Evolutionary conservation across 2,888 invertebrate genomes (phyloP), one percentile per base, ranked within the genome.

Genomic region (Doris montereyensis): DNA sequence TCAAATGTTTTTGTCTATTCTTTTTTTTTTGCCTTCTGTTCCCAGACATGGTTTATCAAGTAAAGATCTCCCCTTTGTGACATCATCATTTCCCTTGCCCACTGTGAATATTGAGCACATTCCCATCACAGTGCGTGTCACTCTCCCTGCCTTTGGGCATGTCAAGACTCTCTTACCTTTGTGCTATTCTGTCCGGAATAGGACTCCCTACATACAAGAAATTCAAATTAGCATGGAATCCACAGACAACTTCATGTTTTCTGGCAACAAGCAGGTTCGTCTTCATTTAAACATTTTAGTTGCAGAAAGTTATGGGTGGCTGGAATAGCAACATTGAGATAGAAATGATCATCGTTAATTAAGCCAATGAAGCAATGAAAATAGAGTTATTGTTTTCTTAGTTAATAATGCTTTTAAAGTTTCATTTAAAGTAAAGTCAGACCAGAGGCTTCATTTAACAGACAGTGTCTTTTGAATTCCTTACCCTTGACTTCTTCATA

Each of bases 191-290:
- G 92, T 97, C 77, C 93, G 93, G 88, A 97, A 97, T 88, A 94
- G 94, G 85, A 95, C 95, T 0, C 93, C 93, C 70, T 94, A 93
- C 80, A 94, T 96, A 58, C 93, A 96, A 79, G 94, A 95, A 81
- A 92, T 97, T 52, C 94, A 94, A 85, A 92, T 96, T 58, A 94
- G 93, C 76, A 95, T 97, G 92, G 96, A 96, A 86, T 94, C 95
- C 5, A 95, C 94, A 80, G 97, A 98, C 90, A 95, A 95, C 60
- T 98, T 98, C 90, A 97, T 98, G 95, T 97, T 97, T 92, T 95
- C 97, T 81, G 98, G 98, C 1, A 96, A 97, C 88, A 97, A 96
- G 92, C 96, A 97, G 93, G 95, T 95, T 88, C 76, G 76, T 74
- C 1, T 13, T 65, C 41, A 62, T 67, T 77, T 73, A n/a, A n/a